Evolutionary conservation across 2,888 invertebrate species (phyloP).

Genomic region (Ophioninae sp.): DNA sequence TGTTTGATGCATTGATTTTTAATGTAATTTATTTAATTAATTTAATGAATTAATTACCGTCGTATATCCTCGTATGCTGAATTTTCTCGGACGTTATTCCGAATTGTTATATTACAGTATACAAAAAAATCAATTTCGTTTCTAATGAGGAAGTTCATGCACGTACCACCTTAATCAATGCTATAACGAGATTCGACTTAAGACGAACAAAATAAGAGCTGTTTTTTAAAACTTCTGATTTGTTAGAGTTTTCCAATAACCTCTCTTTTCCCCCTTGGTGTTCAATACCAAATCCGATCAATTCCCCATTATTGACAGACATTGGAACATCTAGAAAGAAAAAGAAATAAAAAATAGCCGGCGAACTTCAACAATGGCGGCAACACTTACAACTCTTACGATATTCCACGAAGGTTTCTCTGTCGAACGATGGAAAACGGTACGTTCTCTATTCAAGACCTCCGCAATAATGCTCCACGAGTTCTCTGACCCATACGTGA

Average conservation of each 20-base stretch:
- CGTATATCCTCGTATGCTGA: too few relatives aligned
- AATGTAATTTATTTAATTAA: too few relatives aligned
- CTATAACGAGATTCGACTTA: too few relatives aligned
- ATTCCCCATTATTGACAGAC: slow-evolving; percentile 28
- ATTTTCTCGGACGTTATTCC: too few relatives aligned
- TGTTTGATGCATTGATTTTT: too few relatives aligned
- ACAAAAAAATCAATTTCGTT: too few relatives aligned
- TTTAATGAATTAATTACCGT: too few relatives aligned
- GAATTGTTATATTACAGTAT: too few relatives aligned
- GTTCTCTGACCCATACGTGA: slow-evolving; percentile 42
- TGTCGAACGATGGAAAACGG: slow-evolving; percentile 47
- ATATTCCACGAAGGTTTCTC: slow-evolving; percentile 33
- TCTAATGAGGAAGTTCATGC: too few relatives aligned
- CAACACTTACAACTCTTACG: slow-evolving; percentile 34
- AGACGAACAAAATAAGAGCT: too few relatives aligned
- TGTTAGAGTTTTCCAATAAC: slow-evolving; percentile 23
- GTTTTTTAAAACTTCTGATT: neutral
- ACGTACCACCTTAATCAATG: too few relatives aligned
- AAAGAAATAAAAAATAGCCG: neutral
- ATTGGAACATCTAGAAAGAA: slow-evolving; percentile 20
- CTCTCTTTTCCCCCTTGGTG: neutral
- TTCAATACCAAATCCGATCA: slow-evolving; percentile 27
- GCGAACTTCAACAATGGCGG: slow-evolving; percentile 33
- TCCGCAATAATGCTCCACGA: slow-evolving; percentile 28
- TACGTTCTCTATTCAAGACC: slow-evolving; percentile 47